Base-by-base conservation (phyloP, 2,888 invertebrate species). In the Trachelus stipa region DNA sequence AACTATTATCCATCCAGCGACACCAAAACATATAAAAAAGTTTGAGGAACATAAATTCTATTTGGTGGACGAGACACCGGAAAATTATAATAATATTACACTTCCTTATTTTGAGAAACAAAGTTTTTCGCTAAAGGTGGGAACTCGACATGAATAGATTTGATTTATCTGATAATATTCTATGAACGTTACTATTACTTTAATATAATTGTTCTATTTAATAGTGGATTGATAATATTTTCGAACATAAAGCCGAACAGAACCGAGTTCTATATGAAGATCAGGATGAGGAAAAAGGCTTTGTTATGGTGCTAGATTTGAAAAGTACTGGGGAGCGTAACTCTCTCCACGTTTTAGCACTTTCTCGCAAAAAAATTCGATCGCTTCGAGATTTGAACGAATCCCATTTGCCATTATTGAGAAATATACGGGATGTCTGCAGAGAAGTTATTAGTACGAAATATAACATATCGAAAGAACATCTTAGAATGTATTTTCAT, bases 181-280 rank as follows among this genome's bases (percentile, higher is more conserved):
- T 23, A 34, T 23, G 73, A 73, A 33, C 12, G n/a, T 31, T 23
- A 56, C 23, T 23, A 56, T 33, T 69, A 74, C 23, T n/a, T 23
- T 15, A n/a, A 34, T 23, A 31, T n/a, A 15, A 56, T 11, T 56
- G 69, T 31, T 34, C 12, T 56, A 74, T 35, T 35, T 34, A 15
- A 15, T 92, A 98, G 97, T 99, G 99, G 99, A 96, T 99, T 0
- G 96, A 97, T 91, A 99, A 99, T 91, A 98, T 99, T 81, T 91
- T 99, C 76, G 96, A 98, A 78, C 97, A 98, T 87, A 97, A 96
- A 90, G 95, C 96, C 74, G 99, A 99, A 92, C 92, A 93, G 3
- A 98, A 99, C 34, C 94, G 97, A 82, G 95, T 99, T 74, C 93
- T 98, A 11, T 96, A 94, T 90, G 96, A 97, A 90, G 97, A 98